A percentile compares a stretch with the other conserved stretches of the same genome.
Conservation (phyloP, 2,113 vertebrate genomes). For the Microcebus lehilahytsara region DNA sequence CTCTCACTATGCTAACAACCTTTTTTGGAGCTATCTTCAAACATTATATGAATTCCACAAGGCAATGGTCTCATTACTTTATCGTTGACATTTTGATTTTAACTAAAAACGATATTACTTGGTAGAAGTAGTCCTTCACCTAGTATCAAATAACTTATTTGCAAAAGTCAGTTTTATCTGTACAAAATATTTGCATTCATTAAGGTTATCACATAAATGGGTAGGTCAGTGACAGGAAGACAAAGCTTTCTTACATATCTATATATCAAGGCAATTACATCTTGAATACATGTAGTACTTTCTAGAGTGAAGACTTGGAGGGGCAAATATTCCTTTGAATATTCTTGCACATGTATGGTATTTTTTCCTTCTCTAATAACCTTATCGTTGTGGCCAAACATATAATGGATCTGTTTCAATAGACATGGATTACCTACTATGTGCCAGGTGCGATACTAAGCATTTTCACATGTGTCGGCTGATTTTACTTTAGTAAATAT, state of each 20-base stretch:
- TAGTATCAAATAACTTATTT: neutral
- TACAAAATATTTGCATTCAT: neutral
- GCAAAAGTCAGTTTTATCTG: neutral
- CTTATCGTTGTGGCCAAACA: neutral
- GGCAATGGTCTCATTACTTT: neutral
- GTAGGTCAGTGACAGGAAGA: neutral
- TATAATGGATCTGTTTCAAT: neutral
- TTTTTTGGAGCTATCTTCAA: neutral
- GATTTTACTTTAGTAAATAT: neutral
- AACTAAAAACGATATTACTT: neutral
- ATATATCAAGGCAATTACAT: neutral
- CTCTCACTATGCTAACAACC: neutral
- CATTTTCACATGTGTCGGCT: neutral
- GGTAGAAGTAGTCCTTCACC: neutral
- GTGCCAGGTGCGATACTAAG: neutral
- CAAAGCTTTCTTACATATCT: neutral
- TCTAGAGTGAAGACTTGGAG: neutral
- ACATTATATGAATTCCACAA: neutral
- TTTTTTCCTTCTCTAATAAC: neutral
- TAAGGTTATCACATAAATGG: neutral
- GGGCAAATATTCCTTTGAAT: neutral
- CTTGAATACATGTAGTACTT: neutral
- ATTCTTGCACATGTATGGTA: neutral
- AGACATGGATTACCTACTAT: neutral
- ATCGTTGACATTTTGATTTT: neutral